Percentiles rank a stretch among this genome's conserved stretches.
These are phyloP conservation scores for Poeciliopsis paucimaculata DNA, from an alignment of 2,797 vertebrate species.

Conservation along the genomic window DNA sequence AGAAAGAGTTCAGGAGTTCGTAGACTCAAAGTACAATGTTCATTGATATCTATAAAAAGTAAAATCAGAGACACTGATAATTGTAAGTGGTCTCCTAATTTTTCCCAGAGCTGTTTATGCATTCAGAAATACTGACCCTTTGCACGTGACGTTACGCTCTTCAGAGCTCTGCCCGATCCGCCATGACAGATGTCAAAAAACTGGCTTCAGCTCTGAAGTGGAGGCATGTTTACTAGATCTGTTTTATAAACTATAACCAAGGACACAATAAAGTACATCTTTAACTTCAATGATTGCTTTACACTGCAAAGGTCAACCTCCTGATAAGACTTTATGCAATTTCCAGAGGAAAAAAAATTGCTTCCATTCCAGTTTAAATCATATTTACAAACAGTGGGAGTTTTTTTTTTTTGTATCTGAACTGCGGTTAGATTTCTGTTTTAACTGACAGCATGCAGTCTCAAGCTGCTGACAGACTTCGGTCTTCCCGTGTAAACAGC, in stretches of 20 bases:
- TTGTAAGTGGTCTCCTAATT: no score
- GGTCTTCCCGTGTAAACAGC: slow-evolving; percentile 63
- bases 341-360: neutral
- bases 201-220: slow-evolving; percentile 1
- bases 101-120: no score
- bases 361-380: neutral
- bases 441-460: slow-evolving; percentile 22
- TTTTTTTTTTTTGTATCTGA: neutral
- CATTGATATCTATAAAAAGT: no score
- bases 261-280: neutral
- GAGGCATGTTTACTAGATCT: neutral
- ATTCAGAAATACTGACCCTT: no score
- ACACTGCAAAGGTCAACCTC: neutral
- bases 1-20: no score
- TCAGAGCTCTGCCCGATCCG: no score
- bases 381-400: neutral
- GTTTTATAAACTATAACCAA: neutral
- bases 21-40: no score
- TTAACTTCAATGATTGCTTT: neutral
- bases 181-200: neutral
- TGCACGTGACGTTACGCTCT: no score
- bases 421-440: neutral
- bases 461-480: slow-evolving; percentile 56
- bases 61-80: no score
- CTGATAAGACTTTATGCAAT: neutral